Conservation (phyloP, 2,797 vertebrate species). For the Holocentrus rufus region DNA sequence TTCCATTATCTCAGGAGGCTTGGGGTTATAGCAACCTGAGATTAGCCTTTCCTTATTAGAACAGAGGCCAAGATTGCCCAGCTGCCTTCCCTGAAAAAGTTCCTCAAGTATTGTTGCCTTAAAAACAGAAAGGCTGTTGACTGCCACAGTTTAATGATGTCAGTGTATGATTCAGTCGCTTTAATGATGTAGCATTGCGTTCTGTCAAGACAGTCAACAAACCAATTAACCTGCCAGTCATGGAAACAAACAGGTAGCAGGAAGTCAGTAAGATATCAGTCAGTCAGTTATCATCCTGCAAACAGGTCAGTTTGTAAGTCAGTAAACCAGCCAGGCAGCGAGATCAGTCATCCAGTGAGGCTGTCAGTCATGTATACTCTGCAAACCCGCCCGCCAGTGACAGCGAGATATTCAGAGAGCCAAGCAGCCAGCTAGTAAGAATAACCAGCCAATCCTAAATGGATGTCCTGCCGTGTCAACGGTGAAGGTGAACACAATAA, state of each 20-base stretch:
- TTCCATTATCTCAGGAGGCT: conserved; percentile 3
- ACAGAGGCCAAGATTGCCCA: conserved; percentile 17
- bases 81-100: conserved; percentile 17
- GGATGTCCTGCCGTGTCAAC: background rate
- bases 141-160: conserved; percentile 49
- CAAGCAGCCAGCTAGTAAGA: background rate
- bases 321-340: conserved; percentile 20
- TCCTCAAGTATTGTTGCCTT: conserved; percentile 23
- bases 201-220: conserved; percentile 51
- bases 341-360: conserved; percentile 1
- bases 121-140: conserved; percentile 24
- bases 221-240: conserved; percentile 37
- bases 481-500: conserved; percentile 20
- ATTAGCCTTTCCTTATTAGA: conserved; percentile 7
- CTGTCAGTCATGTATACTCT: background rate
- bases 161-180: conserved; percentile 64
- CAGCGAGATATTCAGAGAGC: background rate
- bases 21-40: conserved; percentile 16
- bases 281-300: background rate
- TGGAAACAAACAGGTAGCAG: conserved; percentile 6
- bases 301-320: background rate
- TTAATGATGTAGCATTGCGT: conserved; percentile 55
- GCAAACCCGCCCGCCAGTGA: background rate
- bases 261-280: background rate
- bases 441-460: background rate